Base-by-base conservation (phyloP, 2,797 vertebrate genomes). In the Leontocebus nigricollis region DNA sequence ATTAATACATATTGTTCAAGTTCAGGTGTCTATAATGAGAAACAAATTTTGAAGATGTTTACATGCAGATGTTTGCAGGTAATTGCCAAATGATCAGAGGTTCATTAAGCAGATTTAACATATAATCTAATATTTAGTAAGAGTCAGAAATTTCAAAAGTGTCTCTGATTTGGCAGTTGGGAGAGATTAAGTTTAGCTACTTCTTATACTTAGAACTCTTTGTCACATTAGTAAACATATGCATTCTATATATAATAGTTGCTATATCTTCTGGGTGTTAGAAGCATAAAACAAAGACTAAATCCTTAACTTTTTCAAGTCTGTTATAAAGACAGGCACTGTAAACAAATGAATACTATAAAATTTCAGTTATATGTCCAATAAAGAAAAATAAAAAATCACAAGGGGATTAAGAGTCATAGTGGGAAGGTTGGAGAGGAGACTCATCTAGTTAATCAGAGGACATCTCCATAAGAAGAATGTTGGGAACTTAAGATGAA, bases 61-160 rank as follows among this genome's bases (percentile, higher is more conserved):
- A 20, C 4, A 92, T 48, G 36, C 7, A 72, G 14, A 33, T 75
- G 26, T 57, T 85, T 95, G 41, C 5, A 50, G 44, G 30, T 59
- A 91, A 70, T 57, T 81, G 30, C 11, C 27, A 57, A 92, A 73
- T 90, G 33, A 83, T 79, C 30, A 52, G 13, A 46, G 44, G 5
- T 52, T 59, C 64, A 22, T 73, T 84, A 90, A 77, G 46, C n/a
- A 64, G 24, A 76, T 41, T 93, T 76, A 96, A 84, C 44, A 75
- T 13, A 17, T 85, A 12, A 79, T 24, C 59, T n/a, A 76, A 39
- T 80, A 72, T 57, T 89, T 76, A 82, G 5, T 50, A 24, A 92
- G 48, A 80, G 1, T 90, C 41, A 88, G 22, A 90, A 36, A 17
- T 14, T 52, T 61, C 39, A 88, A 84, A 94, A 82, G 9, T 80